These are phyloP conservation scores for Craterocephalus amniculus DNA, from an alignment of 2,797 vertebrate species.

Conservation along the genomic window DNA sequence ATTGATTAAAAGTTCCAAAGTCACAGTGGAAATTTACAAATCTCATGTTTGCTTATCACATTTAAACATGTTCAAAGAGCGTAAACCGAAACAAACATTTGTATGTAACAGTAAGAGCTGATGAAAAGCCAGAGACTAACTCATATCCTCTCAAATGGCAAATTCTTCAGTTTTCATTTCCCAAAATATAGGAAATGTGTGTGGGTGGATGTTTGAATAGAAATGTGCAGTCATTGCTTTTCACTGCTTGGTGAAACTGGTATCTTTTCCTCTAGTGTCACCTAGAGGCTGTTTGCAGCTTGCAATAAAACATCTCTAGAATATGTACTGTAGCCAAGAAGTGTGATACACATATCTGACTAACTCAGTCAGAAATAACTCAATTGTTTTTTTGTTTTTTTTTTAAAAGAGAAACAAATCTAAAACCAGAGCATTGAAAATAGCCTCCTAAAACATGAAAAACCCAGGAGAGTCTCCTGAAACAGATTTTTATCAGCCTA, in stretches of 20 bases:
- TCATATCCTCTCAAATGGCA: not conserved
- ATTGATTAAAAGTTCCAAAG: constrained; percentile 26
- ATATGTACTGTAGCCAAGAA: not conserved
- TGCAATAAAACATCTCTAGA: not conserved
- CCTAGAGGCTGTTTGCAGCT: not conserved
- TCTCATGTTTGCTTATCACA: not conserved
- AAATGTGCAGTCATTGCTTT: not conserved
- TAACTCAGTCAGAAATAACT: no score
- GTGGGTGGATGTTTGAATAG: not conserved
- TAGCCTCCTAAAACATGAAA: no score
- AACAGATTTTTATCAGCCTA: no score
- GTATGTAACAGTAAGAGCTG: not conserved
- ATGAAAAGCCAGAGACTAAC: not conserved
- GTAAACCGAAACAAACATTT: not conserved
- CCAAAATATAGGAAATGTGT: not conserved
- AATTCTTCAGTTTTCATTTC: not conserved
- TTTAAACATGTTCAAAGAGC: not conserved
- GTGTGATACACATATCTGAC: not conserved
- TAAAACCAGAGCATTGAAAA: no score
- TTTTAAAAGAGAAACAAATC: no score
- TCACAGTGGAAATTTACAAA: constrained; percentile 5
- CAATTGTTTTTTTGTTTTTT: no score
- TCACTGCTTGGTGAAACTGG: not conserved
- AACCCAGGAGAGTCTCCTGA: no score
- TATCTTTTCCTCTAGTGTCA: constrained; percentile 1